phyloP scores from a whole-genome alignment of 2,797 vertebrate genomes.

The Mergus octosetaceus region DNA sequence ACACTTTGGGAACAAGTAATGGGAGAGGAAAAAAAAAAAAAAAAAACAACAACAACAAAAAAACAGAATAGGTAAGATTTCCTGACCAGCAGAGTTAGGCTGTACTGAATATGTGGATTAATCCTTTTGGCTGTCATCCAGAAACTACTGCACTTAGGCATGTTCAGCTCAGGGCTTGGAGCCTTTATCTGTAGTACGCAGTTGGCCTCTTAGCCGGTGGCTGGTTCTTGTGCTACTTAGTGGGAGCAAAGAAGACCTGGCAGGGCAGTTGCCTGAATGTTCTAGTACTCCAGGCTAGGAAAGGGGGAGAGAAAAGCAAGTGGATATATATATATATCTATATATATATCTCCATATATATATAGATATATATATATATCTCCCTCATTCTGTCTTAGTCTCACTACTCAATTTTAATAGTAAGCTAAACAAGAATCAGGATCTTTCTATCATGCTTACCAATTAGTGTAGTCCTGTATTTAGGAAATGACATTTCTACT shows the following conservation, averaged over 20 bases:
- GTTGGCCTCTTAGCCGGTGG: not conserved
- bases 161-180: not conserved
- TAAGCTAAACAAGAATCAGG: not conserved
- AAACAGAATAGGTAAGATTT: not conserved
- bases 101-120: not conserved
- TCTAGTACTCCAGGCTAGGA: not conserved
- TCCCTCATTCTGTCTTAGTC: not conserved
- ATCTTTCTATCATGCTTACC: not conserved
- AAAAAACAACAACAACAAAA: too few relatives aligned
- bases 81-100: not conserved
- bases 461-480: not conserved
- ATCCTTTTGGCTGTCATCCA: not conserved
- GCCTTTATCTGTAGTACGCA: not conserved
- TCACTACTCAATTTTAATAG: not conserved
- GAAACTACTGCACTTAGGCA: not conserved
- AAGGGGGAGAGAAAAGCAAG: not conserved
- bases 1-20: not conserved
- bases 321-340: not conserved
- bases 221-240: not conserved
- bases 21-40: not conserved
- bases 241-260: not conserved
- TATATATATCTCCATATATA: not conserved
- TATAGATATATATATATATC: too few relatives aligned
- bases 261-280: not conserved
- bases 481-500: not conserved